Conservation (phyloP, 2,113 vertebrate species). For the Oophaga pumilio region DNA sequence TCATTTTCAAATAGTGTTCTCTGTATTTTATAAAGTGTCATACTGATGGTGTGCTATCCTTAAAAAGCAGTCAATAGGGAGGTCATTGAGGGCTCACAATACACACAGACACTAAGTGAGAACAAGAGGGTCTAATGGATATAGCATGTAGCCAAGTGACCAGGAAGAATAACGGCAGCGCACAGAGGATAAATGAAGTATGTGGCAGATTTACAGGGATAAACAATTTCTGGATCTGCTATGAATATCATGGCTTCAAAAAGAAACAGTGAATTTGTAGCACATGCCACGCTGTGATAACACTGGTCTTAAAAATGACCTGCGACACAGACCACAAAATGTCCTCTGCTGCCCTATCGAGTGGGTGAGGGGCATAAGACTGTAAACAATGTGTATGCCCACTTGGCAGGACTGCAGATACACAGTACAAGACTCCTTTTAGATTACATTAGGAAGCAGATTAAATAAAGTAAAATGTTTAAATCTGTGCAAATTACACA, state of each 20-base stretch:
- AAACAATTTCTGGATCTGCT: background rate
- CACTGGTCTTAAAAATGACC: background rate
- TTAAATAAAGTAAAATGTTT: background rate
- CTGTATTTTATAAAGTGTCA: too few species aligned
- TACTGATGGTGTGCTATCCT: background rate
- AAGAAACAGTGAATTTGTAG: background rate
- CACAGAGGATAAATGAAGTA: background rate
- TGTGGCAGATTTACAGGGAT: background rate
- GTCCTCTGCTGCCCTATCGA: background rate
- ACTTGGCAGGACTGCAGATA: background rate
- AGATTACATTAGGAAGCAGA: background rate
- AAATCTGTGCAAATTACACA: background rate
- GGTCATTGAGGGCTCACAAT: background rate
- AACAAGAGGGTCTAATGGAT: background rate
- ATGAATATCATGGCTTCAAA: background rate
- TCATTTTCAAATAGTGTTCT: background rate
- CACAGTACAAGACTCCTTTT: background rate
- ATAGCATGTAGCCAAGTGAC: background rate
- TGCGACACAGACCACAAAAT: background rate
- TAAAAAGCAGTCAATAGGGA: background rate
- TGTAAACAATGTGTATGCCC: conserved; percentile 1
- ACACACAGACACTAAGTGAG: background rate
- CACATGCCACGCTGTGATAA: background rate
- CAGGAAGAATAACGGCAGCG: background rate
- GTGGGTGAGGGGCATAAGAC: too few species aligned